Evolutionary conservation across 2,113 vertebrate species (phyloP).

Genomic region (Aythya baeri): DNA sequence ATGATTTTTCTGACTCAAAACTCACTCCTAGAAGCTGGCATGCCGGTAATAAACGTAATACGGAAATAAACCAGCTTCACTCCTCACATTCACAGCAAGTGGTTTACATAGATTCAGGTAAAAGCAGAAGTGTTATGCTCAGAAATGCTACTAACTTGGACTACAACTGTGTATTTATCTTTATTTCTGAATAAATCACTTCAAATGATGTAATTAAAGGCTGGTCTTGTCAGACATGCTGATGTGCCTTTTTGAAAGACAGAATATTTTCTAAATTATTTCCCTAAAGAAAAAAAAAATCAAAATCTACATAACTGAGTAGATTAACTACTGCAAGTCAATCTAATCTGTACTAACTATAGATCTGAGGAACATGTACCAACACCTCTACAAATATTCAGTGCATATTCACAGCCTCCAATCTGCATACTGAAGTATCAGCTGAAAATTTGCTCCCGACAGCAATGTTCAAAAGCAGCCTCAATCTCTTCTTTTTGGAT

Average conservation of each 20-base stretch:
- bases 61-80: not conserved
- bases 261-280: not conserved
- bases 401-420: not conserved
- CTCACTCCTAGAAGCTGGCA: not conserved
- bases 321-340: not conserved
- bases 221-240: not conserved
- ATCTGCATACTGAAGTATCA: not conserved
- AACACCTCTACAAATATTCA: not conserved
- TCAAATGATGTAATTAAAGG: not conserved
- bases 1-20: not conserved
- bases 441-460: not conserved
- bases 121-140: not conserved
- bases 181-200: not conserved
- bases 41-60: not conserved
- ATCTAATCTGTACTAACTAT: not conserved
- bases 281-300: not conserved
- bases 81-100: not conserved
- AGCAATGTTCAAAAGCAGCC: not conserved
- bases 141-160: not conserved
- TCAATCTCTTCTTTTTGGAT: not conserved
- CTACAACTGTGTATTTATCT: not conserved
- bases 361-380: not conserved
- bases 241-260: not conserved
- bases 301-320: not conserved
- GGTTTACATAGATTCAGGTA: not conserved